These are phyloP conservation scores for Sebastes oblongus DNA, from an alignment of 2,797 vertebrate genomes.

Conservation along the genomic window DNA sequence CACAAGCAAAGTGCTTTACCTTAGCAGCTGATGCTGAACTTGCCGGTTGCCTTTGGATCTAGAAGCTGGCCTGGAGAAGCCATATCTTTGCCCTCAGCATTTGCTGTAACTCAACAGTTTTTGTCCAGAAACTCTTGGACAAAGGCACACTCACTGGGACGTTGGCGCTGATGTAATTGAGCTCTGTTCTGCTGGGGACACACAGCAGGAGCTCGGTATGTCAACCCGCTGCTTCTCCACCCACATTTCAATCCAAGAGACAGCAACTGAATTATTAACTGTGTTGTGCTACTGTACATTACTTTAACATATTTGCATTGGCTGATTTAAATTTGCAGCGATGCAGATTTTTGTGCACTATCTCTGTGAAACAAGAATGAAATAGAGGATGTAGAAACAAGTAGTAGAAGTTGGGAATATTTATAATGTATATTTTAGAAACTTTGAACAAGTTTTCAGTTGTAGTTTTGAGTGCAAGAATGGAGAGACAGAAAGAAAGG, in stretches of 20 bases:
- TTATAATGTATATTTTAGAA: not conserved
- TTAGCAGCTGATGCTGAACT: no score
- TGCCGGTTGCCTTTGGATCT: no score
- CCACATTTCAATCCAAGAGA: conserved; percentile 16
- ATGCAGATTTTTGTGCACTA: not conserved
- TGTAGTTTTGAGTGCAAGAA: not conserved
- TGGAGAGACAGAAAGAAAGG: not conserved
- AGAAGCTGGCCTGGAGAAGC: no score
- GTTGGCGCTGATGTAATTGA: not conserved
- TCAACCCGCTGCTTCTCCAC: not conserved
- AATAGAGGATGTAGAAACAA: not conserved
- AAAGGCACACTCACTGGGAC: not conserved
- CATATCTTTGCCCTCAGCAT: no score
- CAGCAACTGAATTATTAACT: conserved; percentile 12
- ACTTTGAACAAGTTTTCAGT: not conserved
- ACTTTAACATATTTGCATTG: conserved; percentile 7
- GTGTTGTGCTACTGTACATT: not conserved
- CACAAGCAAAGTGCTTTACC: no score
- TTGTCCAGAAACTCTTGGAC: not conserved
- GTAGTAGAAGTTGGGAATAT: not conserved
- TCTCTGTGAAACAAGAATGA: not conserved
- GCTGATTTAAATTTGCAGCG: not conserved
- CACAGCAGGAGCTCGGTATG: not conserved
- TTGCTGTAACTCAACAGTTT: no score
- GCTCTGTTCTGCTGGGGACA: not conserved